These are phyloP conservation scores for Pseudochromis fuscus DNA, from an alignment of 2,797 vertebrate genomes.

Conservation along the genomic window DNA sequence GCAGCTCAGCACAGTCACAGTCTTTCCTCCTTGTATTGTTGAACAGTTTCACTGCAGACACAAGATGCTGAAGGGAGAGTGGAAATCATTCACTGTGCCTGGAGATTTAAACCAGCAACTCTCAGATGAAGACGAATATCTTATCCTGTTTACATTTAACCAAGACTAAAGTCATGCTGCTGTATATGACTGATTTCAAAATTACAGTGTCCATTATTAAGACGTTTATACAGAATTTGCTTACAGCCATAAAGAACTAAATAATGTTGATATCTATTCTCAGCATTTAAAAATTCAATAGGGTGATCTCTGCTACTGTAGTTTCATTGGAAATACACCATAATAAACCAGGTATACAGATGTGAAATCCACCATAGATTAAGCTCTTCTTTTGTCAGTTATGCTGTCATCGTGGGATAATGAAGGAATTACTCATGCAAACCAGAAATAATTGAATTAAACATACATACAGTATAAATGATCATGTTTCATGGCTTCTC, in stretches of 20 bases:
- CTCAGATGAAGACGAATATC: background rate
- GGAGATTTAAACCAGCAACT: conserved; percentile 18
- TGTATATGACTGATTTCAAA: background rate
- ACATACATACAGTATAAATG: conserved; percentile 31
- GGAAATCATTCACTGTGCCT: conserved; percentile 8
- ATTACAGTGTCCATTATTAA: background rate
- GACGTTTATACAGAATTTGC: background rate
- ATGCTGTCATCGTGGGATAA: background rate
- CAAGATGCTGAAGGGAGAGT: conserved; percentile 7
- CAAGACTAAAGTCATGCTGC: background rate
- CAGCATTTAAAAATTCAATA: background rate
- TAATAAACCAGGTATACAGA: background rate
- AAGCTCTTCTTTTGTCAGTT: background rate
- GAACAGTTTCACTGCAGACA: conserved; percentile 28
- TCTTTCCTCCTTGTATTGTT: conserved; percentile 16
- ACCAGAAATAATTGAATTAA: conserved; percentile 24
- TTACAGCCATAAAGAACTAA: background rate
- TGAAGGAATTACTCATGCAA: conserved; percentile 23
- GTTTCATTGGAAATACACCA: conserved; percentile 23
- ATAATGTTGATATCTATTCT: background rate
- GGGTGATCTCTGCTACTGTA: background rate
- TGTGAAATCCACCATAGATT: conserved; percentile 1
- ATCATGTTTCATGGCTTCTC: conserved; percentile 33
- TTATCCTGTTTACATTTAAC: conserved; percentile 1
- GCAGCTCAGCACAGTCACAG: conserved; percentile 5